These are phyloP conservation scores for Oxyteleia sp. DNA, from an alignment of 2,888 invertebrate genomes.

Conservation along the genomic window DNA sequence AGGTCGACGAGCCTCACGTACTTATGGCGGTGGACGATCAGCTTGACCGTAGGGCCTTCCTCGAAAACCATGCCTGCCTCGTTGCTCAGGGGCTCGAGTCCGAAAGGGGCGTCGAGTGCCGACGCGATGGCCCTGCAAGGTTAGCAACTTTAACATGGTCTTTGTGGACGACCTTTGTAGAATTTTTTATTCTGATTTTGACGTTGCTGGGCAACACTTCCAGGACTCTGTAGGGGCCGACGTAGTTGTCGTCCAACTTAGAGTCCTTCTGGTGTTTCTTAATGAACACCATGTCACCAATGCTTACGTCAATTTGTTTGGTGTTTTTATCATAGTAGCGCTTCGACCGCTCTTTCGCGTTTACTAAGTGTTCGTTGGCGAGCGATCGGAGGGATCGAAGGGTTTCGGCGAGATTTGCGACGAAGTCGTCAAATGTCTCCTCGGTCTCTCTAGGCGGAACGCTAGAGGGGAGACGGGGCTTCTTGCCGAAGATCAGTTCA, in stretches of 20 bases:
- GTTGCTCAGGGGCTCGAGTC: too few species aligned
- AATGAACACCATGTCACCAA: slow-evolving; percentile 2
- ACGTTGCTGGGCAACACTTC: too few species aligned
- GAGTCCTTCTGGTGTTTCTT: not conserved
- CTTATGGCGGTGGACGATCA: too few species aligned
- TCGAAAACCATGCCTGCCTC: too few species aligned
- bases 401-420: not conserved
- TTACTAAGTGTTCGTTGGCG: not conserved
- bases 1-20: too few species aligned
- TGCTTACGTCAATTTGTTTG: too few species aligned
- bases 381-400: not conserved
- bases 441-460: not conserved
- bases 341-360: slow-evolving; percentile 12
- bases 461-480: not conserved
- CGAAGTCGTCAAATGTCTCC: not conserved
- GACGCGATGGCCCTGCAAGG: too few species aligned
- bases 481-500: slow-evolving; percentile 33
- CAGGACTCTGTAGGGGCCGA: not conserved
- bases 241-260: slow-evolving; percentile 19
- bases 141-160: too few species aligned
- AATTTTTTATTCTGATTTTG: too few species aligned
- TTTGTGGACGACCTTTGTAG: too few species aligned
- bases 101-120: too few species aligned
- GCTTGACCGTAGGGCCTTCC: too few species aligned
- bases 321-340: not conserved